These are phyloP conservation scores for Antechinus stuartii DNA, from an alignment of 2,113 vertebrate genomes.

Conservation along the genomic window DNA sequence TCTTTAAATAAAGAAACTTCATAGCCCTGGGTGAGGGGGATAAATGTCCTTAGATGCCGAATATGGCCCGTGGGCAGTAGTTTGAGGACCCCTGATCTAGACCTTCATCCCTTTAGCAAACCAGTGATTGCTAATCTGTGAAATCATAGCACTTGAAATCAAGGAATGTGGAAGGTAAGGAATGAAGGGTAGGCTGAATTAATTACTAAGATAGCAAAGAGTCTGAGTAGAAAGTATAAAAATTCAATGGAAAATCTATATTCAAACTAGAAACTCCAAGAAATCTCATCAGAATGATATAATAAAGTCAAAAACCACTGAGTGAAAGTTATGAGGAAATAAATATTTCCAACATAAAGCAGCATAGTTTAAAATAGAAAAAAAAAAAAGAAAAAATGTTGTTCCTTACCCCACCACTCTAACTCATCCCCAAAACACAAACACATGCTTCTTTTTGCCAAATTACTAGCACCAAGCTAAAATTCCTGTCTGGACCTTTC, in stretches of 20 bases:
- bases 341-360: neutral
- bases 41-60: too few species aligned
- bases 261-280: neutral
- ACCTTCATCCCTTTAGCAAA: neutral
- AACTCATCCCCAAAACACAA: too few species aligned
- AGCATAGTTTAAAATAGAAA: slow-evolving; percentile 9
- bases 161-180: neutral
- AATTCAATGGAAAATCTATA: neutral
- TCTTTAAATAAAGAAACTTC: too few species aligned
- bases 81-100: neutral
- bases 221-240: neutral
- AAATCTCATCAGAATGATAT: neutral
- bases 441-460: neutral
- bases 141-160: neutral
- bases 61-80: too few species aligned
- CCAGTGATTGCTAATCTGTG: neutral
- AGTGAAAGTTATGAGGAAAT: neutral
- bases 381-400: neutral
- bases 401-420: neutral
- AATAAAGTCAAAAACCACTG: neutral
- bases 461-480: neutral
- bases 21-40: too few species aligned
- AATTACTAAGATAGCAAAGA: neutral
- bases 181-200: neutral
- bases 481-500: neutral